Evolutionary conservation across 2,797 vertebrate species (phyloP).

Genomic region (Pangasius larnaudii): DNA sequence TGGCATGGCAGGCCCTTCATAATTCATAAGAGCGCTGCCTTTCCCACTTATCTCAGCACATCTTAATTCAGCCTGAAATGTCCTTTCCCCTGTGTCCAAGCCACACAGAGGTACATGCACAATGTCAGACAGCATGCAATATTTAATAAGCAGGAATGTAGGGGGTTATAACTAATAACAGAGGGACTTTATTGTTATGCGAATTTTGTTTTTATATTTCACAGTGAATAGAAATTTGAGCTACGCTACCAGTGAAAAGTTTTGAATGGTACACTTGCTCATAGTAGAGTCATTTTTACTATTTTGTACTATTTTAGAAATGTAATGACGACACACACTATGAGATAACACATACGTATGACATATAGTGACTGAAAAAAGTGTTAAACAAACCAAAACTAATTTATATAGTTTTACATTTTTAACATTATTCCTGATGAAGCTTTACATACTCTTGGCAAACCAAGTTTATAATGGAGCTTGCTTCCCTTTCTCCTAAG

Average conservation of each 20-base stretch:
- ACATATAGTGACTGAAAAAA: neutral
- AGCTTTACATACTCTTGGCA: no score
- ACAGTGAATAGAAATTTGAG: neutral
- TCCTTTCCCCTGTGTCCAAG: slow-evolving; percentile 53
- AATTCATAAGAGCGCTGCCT: slow-evolving; percentile 70
- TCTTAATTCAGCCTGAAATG: slow-evolving; percentile 67
- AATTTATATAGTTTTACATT: no score
- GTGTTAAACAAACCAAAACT: neutral
- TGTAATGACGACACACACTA: neutral
- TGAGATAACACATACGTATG: neutral
- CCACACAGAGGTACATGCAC: slow-evolving; percentile 16
- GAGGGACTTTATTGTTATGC: neutral
- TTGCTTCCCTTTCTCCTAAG: no score
- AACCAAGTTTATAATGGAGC: neutral
- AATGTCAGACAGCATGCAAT: slow-evolving; percentile 47
- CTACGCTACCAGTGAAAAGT: neutral
- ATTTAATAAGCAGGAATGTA: slow-evolving; percentile 56
- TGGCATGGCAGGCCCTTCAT: slow-evolving; percentile 71
- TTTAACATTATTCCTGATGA: no score
- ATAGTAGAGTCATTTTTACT: neutral
- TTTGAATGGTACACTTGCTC: neutral
- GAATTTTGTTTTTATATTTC: neutral
- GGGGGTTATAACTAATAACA: neutral
- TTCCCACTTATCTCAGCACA: slow-evolving; percentile 67
- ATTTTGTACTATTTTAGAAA: neutral